Conservation (phyloP, 1,140 invertebrate genomes). For the Parasteatoda tepidariorum region DNA sequence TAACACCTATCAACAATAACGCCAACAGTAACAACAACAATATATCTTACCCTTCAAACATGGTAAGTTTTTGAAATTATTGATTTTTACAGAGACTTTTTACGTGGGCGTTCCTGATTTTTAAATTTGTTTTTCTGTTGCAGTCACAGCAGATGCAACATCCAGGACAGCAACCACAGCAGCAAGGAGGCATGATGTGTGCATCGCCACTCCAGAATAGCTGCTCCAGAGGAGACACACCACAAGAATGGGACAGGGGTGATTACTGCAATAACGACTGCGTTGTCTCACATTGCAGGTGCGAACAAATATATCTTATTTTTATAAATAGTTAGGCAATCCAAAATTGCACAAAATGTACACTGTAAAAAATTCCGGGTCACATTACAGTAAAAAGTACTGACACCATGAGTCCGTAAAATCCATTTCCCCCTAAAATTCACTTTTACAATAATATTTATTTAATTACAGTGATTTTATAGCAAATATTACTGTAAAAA, state of each 20-base stretch:
- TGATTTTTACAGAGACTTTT: not conserved
- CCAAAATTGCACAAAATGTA: too few species aligned
- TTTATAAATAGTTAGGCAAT: too few species aligned
- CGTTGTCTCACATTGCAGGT: constrained; percentile 59
- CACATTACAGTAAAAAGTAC: too few species aligned
- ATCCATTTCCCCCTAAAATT: too few species aligned
- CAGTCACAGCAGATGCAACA: constrained; percentile 21
- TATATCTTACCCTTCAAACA: constrained; percentile 27
- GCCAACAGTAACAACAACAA: constrained; percentile 42
- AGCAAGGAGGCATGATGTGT: constrained; percentile 50
- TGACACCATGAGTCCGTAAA: too few species aligned
- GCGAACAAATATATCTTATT: too few species aligned
- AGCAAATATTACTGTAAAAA: too few species aligned
- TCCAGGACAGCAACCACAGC: constrained; percentile 22
- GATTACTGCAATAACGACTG: constrained; percentile 54
- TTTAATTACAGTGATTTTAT: too few species aligned
- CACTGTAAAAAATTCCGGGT: too few species aligned
- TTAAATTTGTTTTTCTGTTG: not conserved
- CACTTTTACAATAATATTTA: too few species aligned
- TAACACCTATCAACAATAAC: constrained; percentile 11
- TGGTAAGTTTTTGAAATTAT: constrained; percentile 31
- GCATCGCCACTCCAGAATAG: constrained; percentile 38
- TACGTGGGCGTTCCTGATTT: not conserved
- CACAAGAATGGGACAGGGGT: constrained; percentile 38
- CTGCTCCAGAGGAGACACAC: not conserved